Evolutionary conservation across 2,888 invertebrate species (phyloP).

Genomic region (Digitonthophagus gazella): DNA sequence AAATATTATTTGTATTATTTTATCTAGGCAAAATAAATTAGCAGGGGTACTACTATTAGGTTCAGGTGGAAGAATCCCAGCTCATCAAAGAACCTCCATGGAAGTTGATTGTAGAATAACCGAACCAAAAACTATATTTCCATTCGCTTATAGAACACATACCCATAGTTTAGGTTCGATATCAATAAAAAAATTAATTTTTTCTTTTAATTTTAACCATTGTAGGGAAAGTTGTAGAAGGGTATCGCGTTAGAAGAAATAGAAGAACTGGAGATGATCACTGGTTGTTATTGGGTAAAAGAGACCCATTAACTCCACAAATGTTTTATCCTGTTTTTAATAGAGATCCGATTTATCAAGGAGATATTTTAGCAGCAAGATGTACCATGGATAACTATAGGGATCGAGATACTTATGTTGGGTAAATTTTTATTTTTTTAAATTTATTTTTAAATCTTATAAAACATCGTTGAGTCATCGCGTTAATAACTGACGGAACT

Average conservation of each 20-base stretch:
- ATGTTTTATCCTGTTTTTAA: constrained; percentile 88
- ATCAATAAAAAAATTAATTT: background rate
- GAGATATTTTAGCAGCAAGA: constrained; percentile 81
- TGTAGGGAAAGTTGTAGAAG: constrained; percentile 76
- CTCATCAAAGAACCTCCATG: constrained; percentile 74
- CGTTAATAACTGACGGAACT: too few species aligned
- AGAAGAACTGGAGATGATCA: constrained; percentile 55
- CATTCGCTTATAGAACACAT: constrained; percentile 94
- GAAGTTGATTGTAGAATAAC: constrained; percentile 83
- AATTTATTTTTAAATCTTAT: too few species aligned
- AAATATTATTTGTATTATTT: constrained; percentile 13
- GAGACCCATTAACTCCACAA: constrained; percentile 84
- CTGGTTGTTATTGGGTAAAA: constrained; percentile 84
- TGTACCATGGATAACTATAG: constrained; percentile 87
- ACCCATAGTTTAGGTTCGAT: constrained; percentile 79
- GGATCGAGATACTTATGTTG: constrained; percentile 64
- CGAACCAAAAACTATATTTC: constrained; percentile 83
- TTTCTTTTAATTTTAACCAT: constrained; percentile 16
- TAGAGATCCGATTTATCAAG: constrained; percentile 60
- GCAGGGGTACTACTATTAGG: constrained; percentile 92
- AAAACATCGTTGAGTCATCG: too few species aligned
- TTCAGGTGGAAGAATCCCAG: constrained; percentile 77
- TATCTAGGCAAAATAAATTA: constrained; percentile 72
- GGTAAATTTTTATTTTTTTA: constrained; percentile 58
- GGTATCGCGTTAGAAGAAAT: constrained; percentile 69